Evolutionary conservation across 2,888 invertebrate genomes (phyloP).

Genomic region (Drosophila quinaria): DNA sequence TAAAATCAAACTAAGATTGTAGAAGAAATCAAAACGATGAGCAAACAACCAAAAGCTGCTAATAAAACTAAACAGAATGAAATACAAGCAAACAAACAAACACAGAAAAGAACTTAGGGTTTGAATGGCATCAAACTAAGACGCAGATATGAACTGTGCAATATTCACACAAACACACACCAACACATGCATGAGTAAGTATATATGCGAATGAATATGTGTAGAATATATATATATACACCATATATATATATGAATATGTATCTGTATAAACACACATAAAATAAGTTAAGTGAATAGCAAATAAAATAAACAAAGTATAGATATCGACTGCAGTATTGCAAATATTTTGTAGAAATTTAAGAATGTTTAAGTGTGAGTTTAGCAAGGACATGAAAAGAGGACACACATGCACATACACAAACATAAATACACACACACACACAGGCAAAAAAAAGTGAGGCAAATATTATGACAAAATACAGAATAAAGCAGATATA

Average conservation of each 20-base stretch:
- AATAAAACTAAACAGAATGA: slow-evolving; percentile 56
- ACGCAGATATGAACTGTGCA: slow-evolving; percentile 40
- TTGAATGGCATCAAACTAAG: slow-evolving; percentile 57
- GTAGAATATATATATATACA: slow-evolving; percentile 28
- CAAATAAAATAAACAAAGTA: slow-evolving; percentile 72
- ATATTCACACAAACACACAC: slow-evolving; percentile 35
- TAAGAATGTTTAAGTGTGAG: slow-evolving; percentile 79
- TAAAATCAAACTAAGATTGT: slow-evolving; percentile 57
- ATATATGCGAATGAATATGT: slow-evolving; percentile 22
- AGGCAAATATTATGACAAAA: slow-evolving; percentile 21
- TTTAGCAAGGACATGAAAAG: slow-evolving; percentile 46
- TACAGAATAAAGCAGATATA: slow-evolving; percentile 15
- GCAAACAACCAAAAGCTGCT: slow-evolving; percentile 79
- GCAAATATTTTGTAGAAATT: slow-evolving; percentile 85
- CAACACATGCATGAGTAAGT: slow-evolving; percentile 28
- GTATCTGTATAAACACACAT: slow-evolving; percentile 40
- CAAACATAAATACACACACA: slow-evolving; percentile 14
- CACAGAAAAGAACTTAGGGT: slow-evolving; percentile 32
- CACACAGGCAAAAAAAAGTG: slow-evolving; percentile 37
- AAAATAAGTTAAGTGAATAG: slow-evolving; percentile 70
- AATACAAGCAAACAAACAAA: slow-evolving; percentile 26
- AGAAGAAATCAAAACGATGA: slow-evolving; percentile 75
- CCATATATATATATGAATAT: slow-evolving; percentile 38
- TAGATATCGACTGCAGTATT: slow-evolving; percentile 84
- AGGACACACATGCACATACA: slow-evolving; percentile 25